Evolutionary conservation across 2,113 vertebrate species (phyloP).

Genomic region (Abramis brama): DNA sequence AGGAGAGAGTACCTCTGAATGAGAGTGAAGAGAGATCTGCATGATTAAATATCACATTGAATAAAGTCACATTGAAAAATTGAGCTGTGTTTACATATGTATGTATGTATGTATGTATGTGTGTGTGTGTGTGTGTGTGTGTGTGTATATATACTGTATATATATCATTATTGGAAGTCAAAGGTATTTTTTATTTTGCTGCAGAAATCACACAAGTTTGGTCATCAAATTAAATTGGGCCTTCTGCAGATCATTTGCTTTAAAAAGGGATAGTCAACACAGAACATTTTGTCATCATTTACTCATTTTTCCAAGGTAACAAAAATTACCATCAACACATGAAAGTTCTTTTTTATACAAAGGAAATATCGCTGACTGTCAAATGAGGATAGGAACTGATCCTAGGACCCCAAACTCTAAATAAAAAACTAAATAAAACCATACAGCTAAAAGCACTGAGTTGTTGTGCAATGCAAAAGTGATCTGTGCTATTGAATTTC

Average conservation of each 20-base stretch:
- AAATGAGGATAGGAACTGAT: not conserved
- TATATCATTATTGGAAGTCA: too few relatives aligned
- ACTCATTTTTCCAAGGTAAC: too few relatives aligned
- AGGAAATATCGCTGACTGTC: too few relatives aligned
- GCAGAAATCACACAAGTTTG: too few relatives aligned
- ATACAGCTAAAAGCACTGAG: not conserved
- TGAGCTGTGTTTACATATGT: not conserved
- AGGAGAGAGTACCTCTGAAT: not conserved
- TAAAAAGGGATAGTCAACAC: too few relatives aligned
- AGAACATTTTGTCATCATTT: too few relatives aligned
- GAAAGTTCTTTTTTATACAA: too few relatives aligned
- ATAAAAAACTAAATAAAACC: not conserved
- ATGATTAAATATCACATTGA: not conserved
- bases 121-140: not conserved
- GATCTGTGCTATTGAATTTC: not conserved
- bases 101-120: not conserved
- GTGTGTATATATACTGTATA: rapidly evolving
- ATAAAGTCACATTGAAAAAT: not conserved
- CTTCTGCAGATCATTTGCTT: too few relatives aligned
- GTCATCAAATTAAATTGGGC: too few relatives aligned
- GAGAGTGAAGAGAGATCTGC: not conserved
- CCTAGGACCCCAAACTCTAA: not conserved
- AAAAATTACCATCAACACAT: too few relatives aligned
- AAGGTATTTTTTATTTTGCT: too few relatives aligned
- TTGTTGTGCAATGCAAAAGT: not conserved